These are phyloP conservation scores for Conistra vaccinii DNA, from an alignment of 2,888 invertebrate species.

Conservation along the genomic window DNA sequence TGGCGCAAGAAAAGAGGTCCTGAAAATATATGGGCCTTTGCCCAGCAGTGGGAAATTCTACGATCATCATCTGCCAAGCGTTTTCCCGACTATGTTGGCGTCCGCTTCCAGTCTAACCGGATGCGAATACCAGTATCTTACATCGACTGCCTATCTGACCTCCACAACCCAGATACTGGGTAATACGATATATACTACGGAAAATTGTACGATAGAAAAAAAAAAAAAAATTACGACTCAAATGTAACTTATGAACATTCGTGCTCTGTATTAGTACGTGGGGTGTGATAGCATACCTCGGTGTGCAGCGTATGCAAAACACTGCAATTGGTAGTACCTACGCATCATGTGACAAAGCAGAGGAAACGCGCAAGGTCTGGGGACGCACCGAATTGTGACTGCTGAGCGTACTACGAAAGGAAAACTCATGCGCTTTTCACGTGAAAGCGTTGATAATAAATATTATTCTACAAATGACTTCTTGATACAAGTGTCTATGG, in stretches of 20 bases:
- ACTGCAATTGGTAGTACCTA: conserved; percentile 46
- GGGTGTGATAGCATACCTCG: conserved; percentile 23
- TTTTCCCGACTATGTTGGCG: too few relatives aligned
- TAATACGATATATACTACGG: too few relatives aligned
- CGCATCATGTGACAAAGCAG: conserved; percentile 65
- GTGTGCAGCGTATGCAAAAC: conserved; percentile 42
- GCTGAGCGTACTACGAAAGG: conserved; percentile 45
- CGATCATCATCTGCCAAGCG: too few relatives aligned
- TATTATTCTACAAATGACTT: neutral
- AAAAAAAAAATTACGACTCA: neutral
- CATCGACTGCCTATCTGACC: too few relatives aligned
- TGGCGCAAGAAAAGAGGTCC: neutral
- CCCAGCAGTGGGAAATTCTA: neutral
- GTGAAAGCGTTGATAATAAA: neutral
- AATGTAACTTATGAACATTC: neutral
- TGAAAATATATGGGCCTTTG: neutral
- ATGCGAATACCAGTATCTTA: too few relatives aligned
- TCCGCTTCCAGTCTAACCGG: too few relatives aligned
- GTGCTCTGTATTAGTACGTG: neutral
- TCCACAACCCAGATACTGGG: too few relatives aligned
- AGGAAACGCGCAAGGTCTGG: conserved; percentile 73
- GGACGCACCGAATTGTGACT: conserved; percentile 70
- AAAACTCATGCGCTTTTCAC: conserved; percentile 49
- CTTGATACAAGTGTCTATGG: neutral
- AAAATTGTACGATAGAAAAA: neutral